Conservation (phyloP, 1,140 invertebrate species). For the Sitophilus oryzae region DNA sequence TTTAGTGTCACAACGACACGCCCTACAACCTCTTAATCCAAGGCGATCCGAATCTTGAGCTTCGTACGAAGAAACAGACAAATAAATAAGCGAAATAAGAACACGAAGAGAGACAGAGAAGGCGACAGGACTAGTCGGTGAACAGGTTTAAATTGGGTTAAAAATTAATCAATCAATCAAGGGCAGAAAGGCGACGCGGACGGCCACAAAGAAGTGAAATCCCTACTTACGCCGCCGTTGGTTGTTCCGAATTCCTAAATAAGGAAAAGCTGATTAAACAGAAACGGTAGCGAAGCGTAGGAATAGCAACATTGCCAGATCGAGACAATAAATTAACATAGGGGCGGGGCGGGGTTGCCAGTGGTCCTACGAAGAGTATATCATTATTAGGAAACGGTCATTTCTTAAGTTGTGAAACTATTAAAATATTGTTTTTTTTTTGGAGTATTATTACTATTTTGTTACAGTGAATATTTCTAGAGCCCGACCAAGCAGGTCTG, state of each 20-base stretch:
- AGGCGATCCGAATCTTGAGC: no score
- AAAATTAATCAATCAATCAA: slow-evolving; percentile 7
- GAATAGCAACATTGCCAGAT: background rate
- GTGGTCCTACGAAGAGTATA: no score
- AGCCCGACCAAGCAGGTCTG: no score
- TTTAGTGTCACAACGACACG: no score
- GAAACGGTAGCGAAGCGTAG: slow-evolving; percentile 1
- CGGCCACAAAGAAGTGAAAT: slow-evolving; percentile 5
- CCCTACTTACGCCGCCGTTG: no score
- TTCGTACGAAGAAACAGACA: no score
- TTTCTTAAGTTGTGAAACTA: no score
- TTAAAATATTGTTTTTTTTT: no score
- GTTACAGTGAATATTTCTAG: no score
- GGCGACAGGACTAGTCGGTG: background rate
- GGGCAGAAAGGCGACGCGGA: background rate
- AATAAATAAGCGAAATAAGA: background rate
- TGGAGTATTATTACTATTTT: no score
- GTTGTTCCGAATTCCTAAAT: background rate
- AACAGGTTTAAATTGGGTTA: slow-evolving; percentile 1
- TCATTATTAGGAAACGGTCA: no score
- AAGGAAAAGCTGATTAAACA: background rate
- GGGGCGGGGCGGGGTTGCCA: background rate
- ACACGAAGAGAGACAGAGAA: background rate
- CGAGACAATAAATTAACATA: background rate
- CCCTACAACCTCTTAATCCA: no score